A percentile compares a stretch with the other conserved stretches of the same genome.
These are phyloP conservation scores for Carlito syrichta DNA, from an alignment of 2,113 vertebrate genomes.

Conservation along the genomic window DNA sequence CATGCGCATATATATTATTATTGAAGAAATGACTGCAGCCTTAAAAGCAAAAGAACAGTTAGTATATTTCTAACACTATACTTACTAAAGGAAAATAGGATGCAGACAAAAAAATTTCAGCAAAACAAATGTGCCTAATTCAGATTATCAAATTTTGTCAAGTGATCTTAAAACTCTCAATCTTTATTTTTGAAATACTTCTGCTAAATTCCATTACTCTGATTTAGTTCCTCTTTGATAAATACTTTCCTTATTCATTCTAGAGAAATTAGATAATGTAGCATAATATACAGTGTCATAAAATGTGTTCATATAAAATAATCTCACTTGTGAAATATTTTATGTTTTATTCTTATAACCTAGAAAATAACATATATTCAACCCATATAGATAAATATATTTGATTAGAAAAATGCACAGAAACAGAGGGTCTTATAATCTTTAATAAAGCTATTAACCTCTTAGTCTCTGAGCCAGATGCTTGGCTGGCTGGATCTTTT, in stretches of 20 bases:
- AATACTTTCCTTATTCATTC: not conserved
- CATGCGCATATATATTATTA: not conserved
- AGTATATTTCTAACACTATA: not conserved
- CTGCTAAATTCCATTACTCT: not conserved
- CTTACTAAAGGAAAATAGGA: not conserved
- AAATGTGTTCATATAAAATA: slow-evolving; percentile 10
- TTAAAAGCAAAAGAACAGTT: slow-evolving; percentile 4
- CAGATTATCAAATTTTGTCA: not conserved
- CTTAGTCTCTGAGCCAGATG: not conserved
- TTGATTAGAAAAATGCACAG: not conserved
- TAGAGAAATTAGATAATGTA: not conserved
- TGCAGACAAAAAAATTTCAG: not conserved
- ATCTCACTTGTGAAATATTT: not conserved
- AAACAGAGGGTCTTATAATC: not conserved
- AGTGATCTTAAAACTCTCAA: not conserved
- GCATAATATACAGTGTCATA: not conserved
- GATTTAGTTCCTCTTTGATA: slow-evolving; percentile 15
- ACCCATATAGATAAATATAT: not conserved
- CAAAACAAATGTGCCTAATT: not conserved
- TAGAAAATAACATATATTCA: slow-evolving; percentile 5
- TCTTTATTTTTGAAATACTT: slow-evolving; percentile 1
- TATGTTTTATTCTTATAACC: not conserved
- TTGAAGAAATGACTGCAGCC: not conserved
- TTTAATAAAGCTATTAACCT: slow-evolving; percentile 8
- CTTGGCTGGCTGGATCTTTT: not conserved